Evolutionary conservation across 2,113 vertebrate genomes (phyloP), one percentile per base, ranked within the genome.

Genomic region (Pogona vitticeps): DNA sequence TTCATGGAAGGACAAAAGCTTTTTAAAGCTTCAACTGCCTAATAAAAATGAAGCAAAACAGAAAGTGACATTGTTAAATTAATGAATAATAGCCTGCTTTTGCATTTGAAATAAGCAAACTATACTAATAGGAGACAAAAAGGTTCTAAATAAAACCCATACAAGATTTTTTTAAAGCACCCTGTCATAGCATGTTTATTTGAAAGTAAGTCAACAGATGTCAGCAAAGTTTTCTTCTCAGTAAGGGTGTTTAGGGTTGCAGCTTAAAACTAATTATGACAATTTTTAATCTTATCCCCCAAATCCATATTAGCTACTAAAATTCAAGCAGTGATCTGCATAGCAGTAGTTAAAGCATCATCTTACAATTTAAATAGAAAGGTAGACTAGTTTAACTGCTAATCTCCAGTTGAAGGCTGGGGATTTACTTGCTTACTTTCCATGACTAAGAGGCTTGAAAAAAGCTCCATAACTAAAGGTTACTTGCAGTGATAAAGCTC

Each of bases 371-470:
- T 86, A 86, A 86, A 28, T 67, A 46, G 77, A 80, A 86, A 61
- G 31, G 21, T 80, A 72, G 78, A 31, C 38, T 63, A 80, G 38
- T 86, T 85, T 80, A 72, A 86, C 52, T 33, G 36, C 36, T 80
- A 80, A 63, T 80, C 68, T 73, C 28, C 68, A 80, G 1, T 18
- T 80, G 52, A 42, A 72, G 70, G 58, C 20, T 52, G 31, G 18
- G 26, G 56, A 86, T 86, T 71, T 79, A 14, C 61, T 86, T 80
- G 77, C 68, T 86, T 63, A 65, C 38, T 80, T 80, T 72, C 68
- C 20, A 13, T 31, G 42, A 63, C 68, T 63, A 52, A 86, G 77
- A 72, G 40, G 31, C 59, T 86, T 86, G 67, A 26, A 21, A 46
- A 42, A 86, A 72, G 17, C 1, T 46, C 38, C 8, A 73, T 33